phyloP scores from a whole-genome alignment of 1,140 invertebrate genomes.

The Psilanteris sp. region DNA sequence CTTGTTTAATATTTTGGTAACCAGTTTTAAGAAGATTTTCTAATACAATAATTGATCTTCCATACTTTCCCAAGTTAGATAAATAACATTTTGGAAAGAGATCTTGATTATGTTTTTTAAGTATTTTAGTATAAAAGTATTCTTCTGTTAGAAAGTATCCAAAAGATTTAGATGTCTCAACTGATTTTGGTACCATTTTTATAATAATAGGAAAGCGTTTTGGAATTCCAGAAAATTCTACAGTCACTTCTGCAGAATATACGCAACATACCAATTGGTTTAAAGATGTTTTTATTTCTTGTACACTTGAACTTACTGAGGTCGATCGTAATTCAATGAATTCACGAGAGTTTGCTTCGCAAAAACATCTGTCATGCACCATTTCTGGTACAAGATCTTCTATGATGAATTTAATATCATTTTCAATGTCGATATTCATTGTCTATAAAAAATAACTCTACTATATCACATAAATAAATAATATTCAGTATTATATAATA shows the following conservation, averaged over 20 bases:
- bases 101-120: slow-evolving; percentile 46
- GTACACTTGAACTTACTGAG: slow-evolving; percentile 11
- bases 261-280: slow-evolving; percentile 8
- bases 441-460: no score
- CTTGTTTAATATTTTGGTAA: slow-evolving; percentile 47
- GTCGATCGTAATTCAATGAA: slow-evolving; percentile 73
- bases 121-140: slow-evolving; percentile 72
- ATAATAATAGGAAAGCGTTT: slow-evolving; percentile 66
- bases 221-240: slow-evolving; percentile 70
- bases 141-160: slow-evolving; percentile 71
- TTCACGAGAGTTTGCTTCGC: slow-evolving; percentile 72
- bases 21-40: slow-evolving; percentile 69
- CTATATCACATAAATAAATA: no score
- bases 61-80: slow-evolving; percentile 71
- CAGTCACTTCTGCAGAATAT: slow-evolving; percentile 45
- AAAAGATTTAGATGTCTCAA: slow-evolving; percentile 12
- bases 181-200: slow-evolving; percentile 64
- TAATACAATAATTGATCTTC: slow-evolving; percentile 69
- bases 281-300: slow-evolving; percentile 6
- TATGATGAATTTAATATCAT: slow-evolving; percentile 67
- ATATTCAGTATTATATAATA: no score
- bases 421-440: slow-evolving; percentile 12
- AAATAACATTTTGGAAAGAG: slow-evolving; percentile 70
- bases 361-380: slow-evolving; percentile 73
- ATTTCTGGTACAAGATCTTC: slow-evolving; percentile 71